Base-by-base conservation (phyloP, 2,797 vertebrate species). In the Sternarchorhynchus goeldii region DNA sequence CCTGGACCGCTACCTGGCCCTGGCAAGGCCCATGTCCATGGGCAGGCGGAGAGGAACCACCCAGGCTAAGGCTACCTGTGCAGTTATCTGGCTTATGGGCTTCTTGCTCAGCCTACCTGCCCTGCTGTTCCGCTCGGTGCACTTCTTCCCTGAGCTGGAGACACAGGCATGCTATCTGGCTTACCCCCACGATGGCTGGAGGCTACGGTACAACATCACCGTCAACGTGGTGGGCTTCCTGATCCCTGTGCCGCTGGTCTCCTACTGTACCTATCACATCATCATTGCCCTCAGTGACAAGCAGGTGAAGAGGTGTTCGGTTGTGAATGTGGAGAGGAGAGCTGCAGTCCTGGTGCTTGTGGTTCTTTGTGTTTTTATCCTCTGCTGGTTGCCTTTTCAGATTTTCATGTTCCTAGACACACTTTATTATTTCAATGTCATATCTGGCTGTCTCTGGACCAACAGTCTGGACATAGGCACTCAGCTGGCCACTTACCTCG, bases 311-410 rank as follows among this genome's bases (percentile, higher is more conserved):
- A 88, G 90, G 20, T 87, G 91, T 75, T 91, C 88, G 45, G 70
- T 87, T 17, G 81, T 90, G 1, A 90, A 87, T 29, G 91, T 84
- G 0, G 95, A 97, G 84, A 90, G 86, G 66, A 96, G 81, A 89
- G 95, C 95, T 8, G 92, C 93, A 0, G 1, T 84, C 34, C 85
- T 97, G 55, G 87, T 97, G 5, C 91, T 96, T 16, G 75, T 89
- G 0, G 93, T 96, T 63, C 89, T 96, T 17, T 85, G 91, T 41
- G 88, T 94, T 0, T 96, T 96, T 3, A 6, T 95, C 0, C 0
- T 93, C 76, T 96, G 94, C 86, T 96, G 95, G 95, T 88, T 96
- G 60, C 95, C 95, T 0, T 96, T 94, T 89, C 95, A 96, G 85
- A 56, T 95, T 73, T 89, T 87, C 60, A 92, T 94, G 0, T 79